phyloP scores from a whole-genome alignment of 2,797 vertebrate species.

The Protosalanx chinensis region DNA sequence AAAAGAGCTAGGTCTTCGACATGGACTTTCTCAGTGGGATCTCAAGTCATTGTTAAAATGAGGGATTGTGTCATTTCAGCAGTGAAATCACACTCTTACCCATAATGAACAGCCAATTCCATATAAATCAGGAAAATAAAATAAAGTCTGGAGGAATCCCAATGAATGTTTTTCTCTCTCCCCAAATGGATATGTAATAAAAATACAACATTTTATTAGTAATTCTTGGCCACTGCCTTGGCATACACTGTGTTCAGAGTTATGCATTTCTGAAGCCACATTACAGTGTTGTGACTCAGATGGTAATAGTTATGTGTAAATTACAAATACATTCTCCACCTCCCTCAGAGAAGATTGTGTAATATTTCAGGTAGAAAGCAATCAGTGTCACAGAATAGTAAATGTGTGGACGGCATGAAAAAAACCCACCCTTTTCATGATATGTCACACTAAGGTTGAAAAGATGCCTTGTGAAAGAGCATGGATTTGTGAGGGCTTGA shows the following conservation, averaged over 20 bases:
- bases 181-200: conserved; percentile 17
- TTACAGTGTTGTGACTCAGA: neutral
- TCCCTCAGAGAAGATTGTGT: neutral
- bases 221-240: conserved; percentile 14
- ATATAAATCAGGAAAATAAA: neutral
- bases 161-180: conserved; percentile 4
- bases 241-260: neutral
- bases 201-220: conserved; percentile 10
- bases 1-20: neutral
- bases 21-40: conserved; percentile 11
- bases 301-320: neutral
- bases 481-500: neutral
- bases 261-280: conserved; percentile 10
- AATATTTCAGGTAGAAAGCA: neutral
- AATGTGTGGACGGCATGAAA: neutral
- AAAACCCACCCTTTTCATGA: neutral
- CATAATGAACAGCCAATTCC: neutral
- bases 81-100: conserved; percentile 6
- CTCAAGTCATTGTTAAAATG: conserved; percentile 20
- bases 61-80: conserved; percentile 20
- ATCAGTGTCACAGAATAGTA: neutral
- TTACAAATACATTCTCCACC: conserved; percentile 3
- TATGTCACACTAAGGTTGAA: neutral
- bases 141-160: neutral
- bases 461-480: neutral